These are phyloP conservation scores for Drosophila punjabiensis DNA, from an alignment of 1,140 invertebrate species.

Conservation along the genomic window DNA sequence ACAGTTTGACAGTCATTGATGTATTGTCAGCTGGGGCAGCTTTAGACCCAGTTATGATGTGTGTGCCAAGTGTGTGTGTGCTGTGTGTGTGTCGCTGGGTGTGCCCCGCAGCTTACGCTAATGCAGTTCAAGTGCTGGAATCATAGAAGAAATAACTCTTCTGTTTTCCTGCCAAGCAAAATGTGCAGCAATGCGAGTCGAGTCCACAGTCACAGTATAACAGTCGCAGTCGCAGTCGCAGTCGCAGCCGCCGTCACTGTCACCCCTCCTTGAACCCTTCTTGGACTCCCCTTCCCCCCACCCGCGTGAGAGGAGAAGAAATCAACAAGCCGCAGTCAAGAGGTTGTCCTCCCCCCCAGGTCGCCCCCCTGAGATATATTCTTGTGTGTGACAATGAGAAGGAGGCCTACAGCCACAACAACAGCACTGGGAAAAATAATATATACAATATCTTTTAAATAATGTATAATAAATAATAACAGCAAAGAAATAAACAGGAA, in stretches of 20 bases:
- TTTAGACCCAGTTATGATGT: conserved; percentile 35
- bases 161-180: conserved; percentile 45
- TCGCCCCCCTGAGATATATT: conserved; percentile 9
- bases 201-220: conserved; percentile 11
- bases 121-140: conserved; percentile 81
- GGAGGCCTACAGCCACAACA: conserved; percentile 62
- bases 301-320: conserved; percentile 30
- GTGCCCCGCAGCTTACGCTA: conserved; percentile 68
- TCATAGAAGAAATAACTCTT: conserved; percentile 78
- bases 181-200: conserved; percentile 68
- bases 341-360: conserved; percentile 32
- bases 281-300: neutral
- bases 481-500: neutral
- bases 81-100: conserved; percentile 27
- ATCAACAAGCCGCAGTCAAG: conserved; percentile 65
- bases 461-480: neutral
- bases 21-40: conserved; percentile 29
- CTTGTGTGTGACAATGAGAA: conserved; percentile 77
- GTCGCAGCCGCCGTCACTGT: conserved; percentile 12
- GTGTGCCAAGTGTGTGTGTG: neutral
- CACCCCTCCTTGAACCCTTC: conserved; percentile 23
- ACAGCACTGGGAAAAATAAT: conserved; percentile 28
- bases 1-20: conserved; percentile 52
- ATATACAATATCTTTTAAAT: neutral
- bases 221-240: conserved; percentile 4